Evolutionary conservation across 2,113 vertebrate species (phyloP), one percentile per base, ranked within the genome.

Genomic region (Chionomys nivalis): DNA sequence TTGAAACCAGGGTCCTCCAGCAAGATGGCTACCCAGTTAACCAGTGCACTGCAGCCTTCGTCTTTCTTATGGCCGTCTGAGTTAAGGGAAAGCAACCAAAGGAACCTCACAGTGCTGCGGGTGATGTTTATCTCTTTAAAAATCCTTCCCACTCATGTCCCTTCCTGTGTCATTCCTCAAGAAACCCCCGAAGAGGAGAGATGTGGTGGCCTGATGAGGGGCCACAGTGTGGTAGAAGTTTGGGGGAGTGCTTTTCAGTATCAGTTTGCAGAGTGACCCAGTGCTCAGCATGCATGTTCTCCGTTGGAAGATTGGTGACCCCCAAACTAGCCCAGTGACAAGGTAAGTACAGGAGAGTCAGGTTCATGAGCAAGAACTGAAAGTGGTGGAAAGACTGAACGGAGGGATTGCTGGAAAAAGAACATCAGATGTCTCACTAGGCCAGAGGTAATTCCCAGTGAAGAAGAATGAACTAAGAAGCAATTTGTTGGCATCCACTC

Each of bases 201-300:
- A 52, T 24, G 9, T 6, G 8, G 24, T 2, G 9, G 2, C 3
- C 31, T 19, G 3, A 61, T 63, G 66, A 90, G 6, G 24, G 52
- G 1, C 6, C 13, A 26, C 3, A 21, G 87, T 10, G 26, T 2
- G 3, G 42, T 44, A 58, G 44, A 78, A 52, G 11, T 14, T 5
- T 47, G 58, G 16, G 16, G 63, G 9, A 47, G 13, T 42, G 3
- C 68, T 72, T 47, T 16, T 31, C 42, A 87, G 14, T 2, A 4
- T 47, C 0, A 0, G 44, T 61, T 61, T 58, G 13, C 24, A 78
- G 61, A 66, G 33, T 72, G 73, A 12, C 28, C 44, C 16, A 63
- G 52, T 73, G 16, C 47, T n/a, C 21, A 4, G 36, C 5, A 1
- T 1, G 0, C 1, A 0, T 0, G 0, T 26, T 82, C 75, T 83